Base-by-base conservation (phyloP, 2,113 vertebrate genomes). In the Eira barbara region DNA sequence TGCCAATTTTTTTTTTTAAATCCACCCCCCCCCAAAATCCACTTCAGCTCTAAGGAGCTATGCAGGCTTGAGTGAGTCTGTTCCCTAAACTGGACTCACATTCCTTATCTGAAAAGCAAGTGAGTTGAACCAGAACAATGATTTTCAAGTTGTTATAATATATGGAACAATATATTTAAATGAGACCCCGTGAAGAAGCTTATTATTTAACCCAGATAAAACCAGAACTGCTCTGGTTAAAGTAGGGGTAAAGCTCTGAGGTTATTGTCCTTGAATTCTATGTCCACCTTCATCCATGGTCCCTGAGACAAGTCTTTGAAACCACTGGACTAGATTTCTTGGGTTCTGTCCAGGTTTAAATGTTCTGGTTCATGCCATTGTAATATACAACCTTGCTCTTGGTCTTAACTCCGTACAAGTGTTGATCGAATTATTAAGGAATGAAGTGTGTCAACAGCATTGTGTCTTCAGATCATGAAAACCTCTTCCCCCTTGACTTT, bases 141-240 rank as follows among this genome's bases (percentile, higher is more conserved):
- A 92, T 89, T 92, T 86, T 95, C 34, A 59, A 89, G 23, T 52
- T 95, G 13, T 69, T 91, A 85, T n/a, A 80, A 42, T 88, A 42
- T 85, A 15, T 91, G 31, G 17, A 91, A 85, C 23, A 45, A 71
- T 86, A 36, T 74, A 94, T 89, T 91, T 3, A 67, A 82, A 49
- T 57, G 18, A 76, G 4, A 13, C 20, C 18, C 96, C 57, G 42
- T 76, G 45, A 94, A 79, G 36, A 57, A 89, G 11, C 20, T 96
- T 84, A 85, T 89, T 91, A 71, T 91, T 89, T 85, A 81, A 87
- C 27, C 92, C 17, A 67, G 82, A 79, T 83, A 21, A 87, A 88
- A 76, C 8, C 29, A 39, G 23, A 94, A 47, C 49, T 94, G 6
- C 34, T 95, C 61, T 89, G 1, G 6, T 49, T 94, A 74, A 47